Evolutionary conservation across 2,797 vertebrate species (phyloP), one percentile per base, ranked within the genome.

Genomic region (Hydrolagus colliei): DNA sequence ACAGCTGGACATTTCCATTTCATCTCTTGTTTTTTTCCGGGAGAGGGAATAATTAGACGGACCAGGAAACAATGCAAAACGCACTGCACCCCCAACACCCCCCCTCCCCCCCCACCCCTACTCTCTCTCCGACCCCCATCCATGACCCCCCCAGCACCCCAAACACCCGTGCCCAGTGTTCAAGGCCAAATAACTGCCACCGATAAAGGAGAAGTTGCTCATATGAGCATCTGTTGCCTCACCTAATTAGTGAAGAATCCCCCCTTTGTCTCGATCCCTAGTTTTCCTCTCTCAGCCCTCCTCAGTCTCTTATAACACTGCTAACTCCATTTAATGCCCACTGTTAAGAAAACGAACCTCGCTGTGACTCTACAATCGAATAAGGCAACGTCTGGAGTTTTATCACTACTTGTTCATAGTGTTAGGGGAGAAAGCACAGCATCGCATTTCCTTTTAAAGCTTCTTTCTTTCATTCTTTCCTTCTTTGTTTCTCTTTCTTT

Each of bases 321-420:
- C 89, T 93, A 92, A 93, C 92, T 93, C 91, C 90, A 89, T 93
- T 93, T 94, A 94, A 92, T 92, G 89, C 88, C 90, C 88, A 90
- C 92, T 92, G 91, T 94, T 94, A 93, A 93, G 95, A 96, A 95
- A 97, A 96, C 94, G 94, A 94, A 94, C 94, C 91, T 92, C 95
- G 93, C 96, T 95, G 95, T 96, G 94, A 93, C 92, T 91, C 92
- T 92, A 95, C 95, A 96, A 96, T 96, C 95, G 96, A 95, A 96
- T 96, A 95, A 97, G 96, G 89, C 95, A 96, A 95, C 87, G 96
- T 97, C 96, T 98, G 96, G 95, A 95, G 93, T 97, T 96, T 97
- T 97, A 97, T 98, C 96, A 96, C 95, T 91, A 88, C 92, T 92
- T 92, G 92, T 90, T 94, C 92, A 94, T 91, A 93, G 93, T 95